Percentiles rank a stretch among this genome's conserved stretches.
These are phyloP conservation scores for Aphrophora alni DNA, from an alignment of 2,888 invertebrate species.

Conservation along the genomic window DNA sequence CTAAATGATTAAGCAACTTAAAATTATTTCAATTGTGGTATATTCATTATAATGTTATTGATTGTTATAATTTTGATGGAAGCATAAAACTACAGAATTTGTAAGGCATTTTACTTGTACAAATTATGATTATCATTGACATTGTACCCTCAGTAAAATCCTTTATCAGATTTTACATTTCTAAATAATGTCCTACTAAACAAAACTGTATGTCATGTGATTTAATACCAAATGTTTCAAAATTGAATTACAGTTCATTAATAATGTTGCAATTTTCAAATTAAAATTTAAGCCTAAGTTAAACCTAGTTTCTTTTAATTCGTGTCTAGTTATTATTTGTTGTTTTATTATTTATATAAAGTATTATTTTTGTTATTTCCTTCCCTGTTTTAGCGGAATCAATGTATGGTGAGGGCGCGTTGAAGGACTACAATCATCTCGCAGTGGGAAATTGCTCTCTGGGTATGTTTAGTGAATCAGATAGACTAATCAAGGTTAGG, in stretches of 20 bases:
- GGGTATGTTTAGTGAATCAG: neutral
- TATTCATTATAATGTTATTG: too few relatives aligned
- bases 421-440: constrained; percentile 26
- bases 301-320: constrained; percentile 1
- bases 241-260: too few relatives aligned
- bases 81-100: too few relatives aligned
- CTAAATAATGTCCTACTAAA: constrained; percentile 3
- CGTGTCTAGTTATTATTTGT: constrained; percentile 25
- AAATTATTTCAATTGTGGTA: too few relatives aligned
- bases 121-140: too few relatives aligned
- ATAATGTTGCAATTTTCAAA: too few relatives aligned
- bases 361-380: neutral
- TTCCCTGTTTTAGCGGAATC: constrained; percentile 35
- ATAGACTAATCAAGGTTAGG: neutral
- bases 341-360: constrained; percentile 24
- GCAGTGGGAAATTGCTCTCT: constrained; percentile 3
- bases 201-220: constrained; percentile 6
- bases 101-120: too few relatives aligned
- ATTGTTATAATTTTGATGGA: too few relatives aligned
- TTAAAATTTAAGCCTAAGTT: neutral
- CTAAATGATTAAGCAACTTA: too few relatives aligned
- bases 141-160: too few relatives aligned
- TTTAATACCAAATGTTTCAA: too few relatives aligned
- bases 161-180: too few relatives aligned
- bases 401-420: constrained; percentile 26